Conservation (phyloP, 2,797 vertebrate species). For the Carapus acus region DNA sequence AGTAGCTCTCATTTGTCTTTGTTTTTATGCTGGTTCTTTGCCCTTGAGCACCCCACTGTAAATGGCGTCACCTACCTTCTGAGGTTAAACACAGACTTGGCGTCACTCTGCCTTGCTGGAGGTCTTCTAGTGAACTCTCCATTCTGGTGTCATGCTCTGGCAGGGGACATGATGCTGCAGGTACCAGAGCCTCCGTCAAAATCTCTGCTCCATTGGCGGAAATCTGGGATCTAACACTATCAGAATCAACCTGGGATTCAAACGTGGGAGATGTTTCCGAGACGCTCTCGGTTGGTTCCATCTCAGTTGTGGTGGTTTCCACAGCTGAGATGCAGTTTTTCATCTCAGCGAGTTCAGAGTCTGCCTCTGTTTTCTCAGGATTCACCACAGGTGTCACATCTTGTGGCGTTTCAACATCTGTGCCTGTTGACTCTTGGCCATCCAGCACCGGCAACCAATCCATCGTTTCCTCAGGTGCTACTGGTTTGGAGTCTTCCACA, state of each 20-base stretch:
- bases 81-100: not conserved
- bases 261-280: not conserved
- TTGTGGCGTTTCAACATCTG: not conserved
- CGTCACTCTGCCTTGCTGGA: not conserved
- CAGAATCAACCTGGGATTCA: not conserved
- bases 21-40: not conserved
- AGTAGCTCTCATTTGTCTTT: not conserved
- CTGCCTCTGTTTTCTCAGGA: too few species aligned
- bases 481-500: not conserved
- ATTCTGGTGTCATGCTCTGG: too few species aligned
- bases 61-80: not conserved
- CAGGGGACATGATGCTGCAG: too few species aligned
- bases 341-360: too few species aligned
- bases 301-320: not conserved
- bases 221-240: not conserved
- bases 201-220: not conserved
- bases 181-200: too few species aligned
- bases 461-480: conserved; percentile 1
- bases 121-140: not conserved
- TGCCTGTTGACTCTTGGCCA: not conserved
- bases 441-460: not conserved
- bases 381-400: too few species aligned
- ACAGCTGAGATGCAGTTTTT: too few species aligned
- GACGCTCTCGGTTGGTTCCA: not conserved
- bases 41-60: not conserved